Conservation (phyloP, 2,113 vertebrate genomes). For the Lucifuga dentata region DNA sequence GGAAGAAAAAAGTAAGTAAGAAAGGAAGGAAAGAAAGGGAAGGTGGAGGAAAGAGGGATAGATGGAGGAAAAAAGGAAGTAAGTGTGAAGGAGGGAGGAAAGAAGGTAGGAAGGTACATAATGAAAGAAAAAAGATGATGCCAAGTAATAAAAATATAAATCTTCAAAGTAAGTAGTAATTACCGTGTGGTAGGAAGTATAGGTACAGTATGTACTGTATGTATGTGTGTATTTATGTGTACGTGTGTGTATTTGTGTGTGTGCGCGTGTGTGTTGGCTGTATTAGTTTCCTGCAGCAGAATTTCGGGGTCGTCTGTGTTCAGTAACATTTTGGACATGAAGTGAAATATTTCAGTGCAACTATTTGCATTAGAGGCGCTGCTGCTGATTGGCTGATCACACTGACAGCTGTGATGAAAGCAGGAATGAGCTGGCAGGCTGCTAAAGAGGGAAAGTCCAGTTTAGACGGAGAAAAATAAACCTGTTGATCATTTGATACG, state of each 20-base stretch:
- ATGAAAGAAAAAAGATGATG: too few species aligned
- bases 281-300: background rate
- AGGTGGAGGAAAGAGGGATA: too few species aligned
- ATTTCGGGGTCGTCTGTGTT: conserved; percentile 13
- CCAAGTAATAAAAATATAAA: too few species aligned
- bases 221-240: conserved; percentile 2
- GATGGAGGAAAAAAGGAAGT: too few species aligned
- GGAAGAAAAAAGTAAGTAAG: too few species aligned
- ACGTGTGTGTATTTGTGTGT: conserved; percentile 18
- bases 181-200: too few species aligned
- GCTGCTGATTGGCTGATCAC: conserved; percentile 41
- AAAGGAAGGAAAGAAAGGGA: too few species aligned
- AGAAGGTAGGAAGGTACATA: too few species aligned
- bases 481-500: conserved; percentile 54
- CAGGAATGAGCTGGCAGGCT: conserved; percentile 4
- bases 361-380: conserved; percentile 20
- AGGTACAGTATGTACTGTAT: too few species aligned
- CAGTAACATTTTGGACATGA: conserved; percentile 26
- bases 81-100: too few species aligned
- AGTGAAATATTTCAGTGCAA: conserved; percentile 1
- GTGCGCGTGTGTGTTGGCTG: conserved; percentile 5
- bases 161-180: too few species aligned
- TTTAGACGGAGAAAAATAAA: conserved; percentile 48
- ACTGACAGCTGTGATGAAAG: conserved; percentile 1
- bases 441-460: conserved; percentile 15